Evolutionary conservation across 2,113 vertebrate species (phyloP).

Genomic region (Lophochroa leadbeateri): DNA sequence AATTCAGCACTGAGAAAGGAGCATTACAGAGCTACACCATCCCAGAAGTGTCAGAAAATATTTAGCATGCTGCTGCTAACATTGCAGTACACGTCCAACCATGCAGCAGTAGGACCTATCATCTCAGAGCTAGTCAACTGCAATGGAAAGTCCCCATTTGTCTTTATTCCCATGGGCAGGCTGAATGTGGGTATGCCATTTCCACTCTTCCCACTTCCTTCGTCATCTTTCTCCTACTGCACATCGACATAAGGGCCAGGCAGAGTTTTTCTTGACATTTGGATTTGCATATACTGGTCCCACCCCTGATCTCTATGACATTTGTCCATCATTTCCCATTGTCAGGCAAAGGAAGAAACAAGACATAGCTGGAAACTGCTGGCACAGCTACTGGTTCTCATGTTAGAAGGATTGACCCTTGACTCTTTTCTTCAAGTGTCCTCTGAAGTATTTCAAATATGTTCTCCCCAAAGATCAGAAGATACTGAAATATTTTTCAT

Average conservation of each 20-base stretch:
- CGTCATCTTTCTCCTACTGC: not conserved
- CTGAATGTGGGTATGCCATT: not conserved
- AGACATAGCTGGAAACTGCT: not conserved
- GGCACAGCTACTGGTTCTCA: conserved; percentile 50
- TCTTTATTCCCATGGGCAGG: not conserved
- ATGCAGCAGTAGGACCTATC: not conserved
- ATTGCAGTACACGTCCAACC: not conserved
- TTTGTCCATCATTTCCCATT: conserved; percentile 10
- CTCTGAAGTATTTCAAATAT: conserved; percentile 52
- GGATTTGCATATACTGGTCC: not conserved
- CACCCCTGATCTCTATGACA: not conserved
- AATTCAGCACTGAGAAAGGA: not conserved
- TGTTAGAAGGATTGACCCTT: conserved; percentile 16
- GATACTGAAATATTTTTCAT: not conserved
- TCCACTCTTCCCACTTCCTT: not conserved
- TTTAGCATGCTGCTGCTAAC: not conserved
- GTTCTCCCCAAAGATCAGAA: conserved; percentile 47
- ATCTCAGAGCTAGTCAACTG: not conserved
- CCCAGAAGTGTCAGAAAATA: not conserved
- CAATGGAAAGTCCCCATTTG: not conserved
- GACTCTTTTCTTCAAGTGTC: not conserved
- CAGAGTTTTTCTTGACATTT: not conserved
- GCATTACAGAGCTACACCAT: not conserved
- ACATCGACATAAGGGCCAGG: not conserved
- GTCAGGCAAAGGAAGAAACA: not conserved